phyloP scores from a whole-genome alignment of 2,797 vertebrate species.

The Champsocephalus esox region DNA sequence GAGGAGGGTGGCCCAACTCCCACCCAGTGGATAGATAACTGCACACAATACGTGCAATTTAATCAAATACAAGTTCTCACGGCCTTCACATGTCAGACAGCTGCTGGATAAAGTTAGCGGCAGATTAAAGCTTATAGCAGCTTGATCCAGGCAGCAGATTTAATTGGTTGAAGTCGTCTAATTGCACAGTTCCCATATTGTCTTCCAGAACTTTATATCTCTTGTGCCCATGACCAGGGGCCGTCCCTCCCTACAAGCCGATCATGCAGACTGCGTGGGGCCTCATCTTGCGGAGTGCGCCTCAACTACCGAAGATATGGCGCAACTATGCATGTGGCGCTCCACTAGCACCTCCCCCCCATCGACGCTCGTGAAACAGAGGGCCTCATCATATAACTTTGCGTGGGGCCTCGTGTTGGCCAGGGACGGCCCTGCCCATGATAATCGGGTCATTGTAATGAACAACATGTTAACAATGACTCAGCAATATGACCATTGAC shows the following conservation, averaged over 20 bases:
- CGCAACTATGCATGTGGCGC: too few species aligned
- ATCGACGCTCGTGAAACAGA: too few species aligned
- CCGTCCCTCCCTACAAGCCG: too few species aligned
- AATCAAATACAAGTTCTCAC: conserved; percentile 36
- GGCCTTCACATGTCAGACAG: conserved; percentile 41
- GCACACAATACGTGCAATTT: conserved; percentile 43
- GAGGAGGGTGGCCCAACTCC: conserved; percentile 67
- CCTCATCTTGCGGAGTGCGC: too few species aligned
- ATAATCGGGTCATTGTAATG: conserved; percentile 15
- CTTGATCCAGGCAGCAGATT: conserved; percentile 35
- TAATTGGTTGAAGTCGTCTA: conserved; percentile 46
- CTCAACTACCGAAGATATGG: too few species aligned
- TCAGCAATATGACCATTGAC: background rate
- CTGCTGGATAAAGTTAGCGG: conserved; percentile 15
- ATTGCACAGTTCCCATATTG: conserved; percentile 40
- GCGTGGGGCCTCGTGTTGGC: too few species aligned
- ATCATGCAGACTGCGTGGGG: too few species aligned
- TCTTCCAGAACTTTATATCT: background rate
- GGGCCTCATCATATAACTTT: too few species aligned
- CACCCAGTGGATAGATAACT: conserved; percentile 72
- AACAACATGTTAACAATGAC: background rate
- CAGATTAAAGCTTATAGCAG: conserved; percentile 37
- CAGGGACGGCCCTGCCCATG: background rate
- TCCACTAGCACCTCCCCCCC: too few species aligned
- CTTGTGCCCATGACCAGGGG: background rate